Conservation (phyloP, 2,888 invertebrate species). For the Papilio protenor region DNA sequence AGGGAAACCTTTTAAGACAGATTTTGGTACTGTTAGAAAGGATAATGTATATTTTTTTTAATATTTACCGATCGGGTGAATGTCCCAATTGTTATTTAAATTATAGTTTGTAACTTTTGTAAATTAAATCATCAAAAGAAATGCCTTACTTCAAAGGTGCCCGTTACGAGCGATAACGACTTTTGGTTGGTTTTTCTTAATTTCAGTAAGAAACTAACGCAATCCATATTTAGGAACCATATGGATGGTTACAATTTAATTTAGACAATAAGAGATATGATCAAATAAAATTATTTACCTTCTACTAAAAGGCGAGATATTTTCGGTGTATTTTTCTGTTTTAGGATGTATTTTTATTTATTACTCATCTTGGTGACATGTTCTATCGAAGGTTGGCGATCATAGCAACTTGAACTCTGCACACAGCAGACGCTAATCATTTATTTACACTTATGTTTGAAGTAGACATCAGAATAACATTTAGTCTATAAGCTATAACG, state of each 20-base stretch:
- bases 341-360: too few species aligned
- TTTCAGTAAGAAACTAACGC: too few species aligned
- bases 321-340: too few species aligned
- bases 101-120: not conserved
- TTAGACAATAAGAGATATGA: too few species aligned
- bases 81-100: not conserved
- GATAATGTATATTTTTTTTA: not conserved
- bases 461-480: not conserved
- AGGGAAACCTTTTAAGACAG: slow-evolving; percentile 7
- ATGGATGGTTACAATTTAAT: too few species aligned
- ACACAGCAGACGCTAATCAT: too few species aligned
- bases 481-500: slow-evolving; percentile 13
- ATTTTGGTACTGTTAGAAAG: not conserved
- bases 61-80: not conserved
- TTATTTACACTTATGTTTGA: not conserved
- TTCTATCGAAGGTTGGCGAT: too few species aligned
- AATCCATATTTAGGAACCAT: too few species aligned
- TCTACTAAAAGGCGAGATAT: too few species aligned
- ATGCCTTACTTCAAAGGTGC: not conserved
- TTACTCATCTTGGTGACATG: too few species aligned
- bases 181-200: not conserved
- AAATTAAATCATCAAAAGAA: not conserved
- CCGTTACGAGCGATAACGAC: not conserved
- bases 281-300: too few species aligned
- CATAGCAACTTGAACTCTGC: too few species aligned